These are phyloP conservation scores for Bergia sp. DNA, from an alignment of 92 coral and sea anemone genomes.

Conservation along the genomic window DNA sequence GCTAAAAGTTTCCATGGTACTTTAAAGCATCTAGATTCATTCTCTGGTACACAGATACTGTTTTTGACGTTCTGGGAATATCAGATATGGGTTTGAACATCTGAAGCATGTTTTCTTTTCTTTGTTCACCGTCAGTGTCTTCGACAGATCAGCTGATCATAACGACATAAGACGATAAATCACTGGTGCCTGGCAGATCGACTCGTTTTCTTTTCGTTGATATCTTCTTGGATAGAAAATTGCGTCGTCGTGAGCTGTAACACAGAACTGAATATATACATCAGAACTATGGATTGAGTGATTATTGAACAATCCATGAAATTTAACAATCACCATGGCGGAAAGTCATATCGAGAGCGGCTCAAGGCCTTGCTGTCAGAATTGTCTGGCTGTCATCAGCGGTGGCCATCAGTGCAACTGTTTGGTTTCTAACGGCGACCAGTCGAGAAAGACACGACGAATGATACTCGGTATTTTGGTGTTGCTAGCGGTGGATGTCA, in stretches of 20 bases:
- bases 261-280: no score
- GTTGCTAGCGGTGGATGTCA: constrained; percentile 79
- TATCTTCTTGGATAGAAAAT: no score
- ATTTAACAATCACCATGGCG: background rate
- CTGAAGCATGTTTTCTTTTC: background rate
- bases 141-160: background rate
- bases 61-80: background rate
- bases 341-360: background rate
- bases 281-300: background rate
- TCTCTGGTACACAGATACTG: background rate
- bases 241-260: no score
- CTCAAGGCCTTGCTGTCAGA: background rate
- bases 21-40: background rate
- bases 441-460: constrained; percentile 61
- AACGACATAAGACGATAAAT: background rate
- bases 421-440: constrained; percentile 12
- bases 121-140: background rate
- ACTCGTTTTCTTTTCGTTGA: no score
- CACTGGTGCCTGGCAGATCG: background rate
- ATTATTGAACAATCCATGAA: background rate
- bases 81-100: background rate
- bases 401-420: background rate
- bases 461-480: constrained; percentile 75
- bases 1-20: background rate
- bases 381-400: background rate